Evolutionary conservation across 1,140 invertebrate genomes (phyloP).

Genomic region (Solenopsis invicta): DNA sequence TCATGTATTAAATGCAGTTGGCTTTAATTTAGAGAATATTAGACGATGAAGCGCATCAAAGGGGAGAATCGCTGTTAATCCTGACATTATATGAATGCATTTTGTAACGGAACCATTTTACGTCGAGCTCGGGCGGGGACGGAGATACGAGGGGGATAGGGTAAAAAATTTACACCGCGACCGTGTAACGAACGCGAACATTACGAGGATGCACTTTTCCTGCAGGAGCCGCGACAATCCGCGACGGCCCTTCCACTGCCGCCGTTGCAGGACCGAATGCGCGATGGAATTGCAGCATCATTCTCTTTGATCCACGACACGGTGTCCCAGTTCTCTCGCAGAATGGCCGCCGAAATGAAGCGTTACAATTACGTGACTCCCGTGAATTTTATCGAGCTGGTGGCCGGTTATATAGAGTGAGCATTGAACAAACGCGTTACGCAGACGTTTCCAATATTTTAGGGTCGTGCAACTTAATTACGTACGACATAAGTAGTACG

Average conservation of each 20-base stretch:
- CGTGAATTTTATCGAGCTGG: conserved; percentile 94
- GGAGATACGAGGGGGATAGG: not conserved
- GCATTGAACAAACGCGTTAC: conserved; percentile 30
- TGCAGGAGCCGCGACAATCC: conserved; percentile 64
- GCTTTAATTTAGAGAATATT: conserved; percentile 26
- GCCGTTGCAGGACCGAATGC: conserved; percentile 88
- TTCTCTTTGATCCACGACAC: conserved; percentile 93
- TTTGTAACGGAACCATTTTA: conserved; percentile 39
- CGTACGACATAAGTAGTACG: not conserved
- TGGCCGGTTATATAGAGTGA: conserved; percentile 93
- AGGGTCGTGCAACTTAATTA: conserved; percentile 17
- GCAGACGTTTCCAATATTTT: not conserved
- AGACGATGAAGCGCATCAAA: not conserved
- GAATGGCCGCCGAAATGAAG: conserved; percentile 92
- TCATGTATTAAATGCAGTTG: conserved; percentile 8
- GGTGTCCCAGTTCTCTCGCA: conserved; percentile 90
- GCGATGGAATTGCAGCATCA: conserved; percentile 89
- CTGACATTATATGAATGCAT: conserved; percentile 6
- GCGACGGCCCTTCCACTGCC: conserved; percentile 64
- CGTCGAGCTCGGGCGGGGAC: not conserved
- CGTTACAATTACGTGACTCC: conserved; percentile 95
- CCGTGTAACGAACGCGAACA: conserved; percentile 33
- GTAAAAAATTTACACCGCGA: conserved; percentile 53
- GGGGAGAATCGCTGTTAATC: conserved; percentile 17
- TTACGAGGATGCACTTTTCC: conserved; percentile 53